Evolutionary conservation across 2,888 invertebrate species (phyloP), one percentile per base, ranked within the genome.

Genomic region (Drosophila sordidula): DNA sequence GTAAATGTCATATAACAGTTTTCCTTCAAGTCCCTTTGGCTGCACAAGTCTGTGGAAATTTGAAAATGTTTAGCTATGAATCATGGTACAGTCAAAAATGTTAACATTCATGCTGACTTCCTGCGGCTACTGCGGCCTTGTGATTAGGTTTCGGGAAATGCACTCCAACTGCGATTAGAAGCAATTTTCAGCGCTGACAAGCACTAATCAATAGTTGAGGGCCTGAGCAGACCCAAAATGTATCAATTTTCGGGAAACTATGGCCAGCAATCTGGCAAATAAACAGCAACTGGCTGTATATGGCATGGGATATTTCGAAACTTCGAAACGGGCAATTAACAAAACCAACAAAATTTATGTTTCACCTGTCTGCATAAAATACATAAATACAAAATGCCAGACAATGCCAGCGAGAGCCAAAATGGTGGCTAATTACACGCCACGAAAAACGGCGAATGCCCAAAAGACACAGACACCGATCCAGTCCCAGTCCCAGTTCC

Each of bases 281-380:
- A 74, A 79, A 77, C 63, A 54, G 50, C 47, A 71, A 55, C 55
- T 57, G 67, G 36, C 45, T 38, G 34, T 44, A 44, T 45, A 50
- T 51, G 54, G 66, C 41, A 25, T 42, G 1, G 39, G 58, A 41
- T 32, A 75, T 78, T 74, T 86, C 56, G 69, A 82, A 79, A 74
- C 58, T 58, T 59, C 66, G 75, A 78, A 85, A 74, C 85, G 67
- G 78, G 77, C 77, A 81, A 89, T 82, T 85, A 89, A 89, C 71
- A 81, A 88, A 74, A 75, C 63, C 73, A 80, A 80, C 78, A 82
- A 78, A 89, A 90, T 90, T 89, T 90, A 90, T 90, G 89, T 82
- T 90, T 84, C 90, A 90, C 90, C 90, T 90, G 90, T 88, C 81
- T 69, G 75, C 87, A 83, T 82, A 84, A 85, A 82, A 79, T 80